phyloP scores from a whole-genome alignment of 1,140 invertebrate genomes.

The Octopus sinensis region DNA sequence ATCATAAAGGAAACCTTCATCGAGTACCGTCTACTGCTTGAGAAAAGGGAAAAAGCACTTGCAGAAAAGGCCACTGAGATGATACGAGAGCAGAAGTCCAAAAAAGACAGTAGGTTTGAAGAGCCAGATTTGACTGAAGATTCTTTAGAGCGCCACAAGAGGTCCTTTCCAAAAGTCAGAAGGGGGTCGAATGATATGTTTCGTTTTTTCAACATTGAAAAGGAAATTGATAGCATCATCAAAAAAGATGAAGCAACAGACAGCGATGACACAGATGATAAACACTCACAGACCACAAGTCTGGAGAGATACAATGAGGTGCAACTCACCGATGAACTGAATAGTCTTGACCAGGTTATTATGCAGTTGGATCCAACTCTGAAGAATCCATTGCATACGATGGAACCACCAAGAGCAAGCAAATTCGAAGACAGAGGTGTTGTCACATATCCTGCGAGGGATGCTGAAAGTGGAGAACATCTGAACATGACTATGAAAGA shows the following conservation, averaged over 20 bases:
- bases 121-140: constrained; percentile 43
- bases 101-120: constrained; percentile 42
- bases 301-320: constrained; percentile 44
- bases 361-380: constrained; percentile 34
- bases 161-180: constrained; percentile 41
- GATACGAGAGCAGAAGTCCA: constrained; percentile 42
- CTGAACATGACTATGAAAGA: neutral
- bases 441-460: constrained; percentile 22
- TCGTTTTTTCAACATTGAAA: constrained; percentile 44
- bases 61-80: constrained; percentile 38
- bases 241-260: constrained; percentile 37
- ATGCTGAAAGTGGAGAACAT: constrained; percentile 16
- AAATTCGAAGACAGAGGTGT: constrained; percentile 13
- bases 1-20: constrained; percentile 52
- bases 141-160: constrained; percentile 45
- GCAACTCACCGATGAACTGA: constrained; percentile 43
- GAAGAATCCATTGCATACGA: constrained; percentile 34
- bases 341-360: constrained; percentile 43
- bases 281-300: constrained; percentile 39
- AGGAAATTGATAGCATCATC: constrained; percentile 40
- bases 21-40: constrained; percentile 47
- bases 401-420: neutral
- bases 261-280: constrained; percentile 40
- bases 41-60: constrained; percentile 44
- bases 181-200: constrained; percentile 37